A percentile compares a stretch with the other conserved stretches of the same genome.
Evolutionary conservation across 2,797 vertebrate species (phyloP).

Genomic region (Squalus acanthias): DNA sequence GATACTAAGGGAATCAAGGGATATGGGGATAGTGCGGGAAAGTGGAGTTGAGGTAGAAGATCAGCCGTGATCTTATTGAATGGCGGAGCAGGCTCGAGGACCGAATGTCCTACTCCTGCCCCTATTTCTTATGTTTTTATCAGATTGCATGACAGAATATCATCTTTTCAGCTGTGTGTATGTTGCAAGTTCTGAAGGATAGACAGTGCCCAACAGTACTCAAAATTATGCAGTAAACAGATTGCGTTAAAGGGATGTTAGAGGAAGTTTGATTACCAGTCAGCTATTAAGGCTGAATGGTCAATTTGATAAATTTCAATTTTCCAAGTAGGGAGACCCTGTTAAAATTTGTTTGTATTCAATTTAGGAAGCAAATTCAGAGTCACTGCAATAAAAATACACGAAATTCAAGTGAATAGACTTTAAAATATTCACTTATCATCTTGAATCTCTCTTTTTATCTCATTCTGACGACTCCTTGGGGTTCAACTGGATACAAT

Average conservation of each 20-base stretch:
- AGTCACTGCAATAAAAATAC: not conserved
- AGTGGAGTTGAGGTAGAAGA: no score
- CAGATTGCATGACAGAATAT: not conserved
- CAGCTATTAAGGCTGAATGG: not conserved
- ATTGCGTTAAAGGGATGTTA: not conserved
- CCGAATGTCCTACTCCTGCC: no score
- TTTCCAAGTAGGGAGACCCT: not conserved
- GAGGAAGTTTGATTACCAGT: not conserved
- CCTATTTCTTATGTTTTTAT: not conserved
- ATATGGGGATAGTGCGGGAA: no score
- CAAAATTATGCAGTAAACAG: not conserved
- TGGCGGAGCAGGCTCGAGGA: no score
- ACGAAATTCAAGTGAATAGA: not conserved
- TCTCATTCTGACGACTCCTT: not conserved
- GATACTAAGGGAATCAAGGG: no score
- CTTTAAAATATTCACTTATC: not conserved
- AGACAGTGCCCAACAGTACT: not conserved
- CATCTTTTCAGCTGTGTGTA: not conserved
- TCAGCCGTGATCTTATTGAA: no score
- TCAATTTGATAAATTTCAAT: not conserved
- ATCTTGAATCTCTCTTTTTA: not conserved
- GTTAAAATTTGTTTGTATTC: not conserved
- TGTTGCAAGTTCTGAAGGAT: not conserved
- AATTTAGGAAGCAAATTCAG: not conserved
- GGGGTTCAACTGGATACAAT: not conserved